Conservation (phyloP, 2,113 vertebrate species). For the Lepidothrix coronata region DNA sequence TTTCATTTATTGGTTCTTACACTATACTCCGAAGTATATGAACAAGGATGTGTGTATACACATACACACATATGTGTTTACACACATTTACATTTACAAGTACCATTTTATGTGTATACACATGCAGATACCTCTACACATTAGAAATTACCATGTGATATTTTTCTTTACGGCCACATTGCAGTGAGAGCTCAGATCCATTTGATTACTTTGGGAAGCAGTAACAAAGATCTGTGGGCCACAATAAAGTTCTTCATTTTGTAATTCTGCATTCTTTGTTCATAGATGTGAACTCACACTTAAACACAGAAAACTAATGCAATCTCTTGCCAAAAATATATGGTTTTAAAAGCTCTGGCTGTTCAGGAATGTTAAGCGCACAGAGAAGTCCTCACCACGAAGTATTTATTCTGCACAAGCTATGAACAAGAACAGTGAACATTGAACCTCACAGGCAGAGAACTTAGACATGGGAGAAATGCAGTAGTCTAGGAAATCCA, state of each 20-base stretch:
- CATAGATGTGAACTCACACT: background rate
- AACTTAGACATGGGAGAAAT: background rate
- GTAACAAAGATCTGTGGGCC: background rate
- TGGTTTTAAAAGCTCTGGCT: background rate
- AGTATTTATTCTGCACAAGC: background rate
- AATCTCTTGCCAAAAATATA: background rate
- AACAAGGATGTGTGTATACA: background rate
- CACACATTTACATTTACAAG: background rate
- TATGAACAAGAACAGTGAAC: background rate
- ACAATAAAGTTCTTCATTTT: background rate
- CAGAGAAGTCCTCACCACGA: background rate
- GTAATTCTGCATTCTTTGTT: background rate
- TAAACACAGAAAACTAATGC: background rate
- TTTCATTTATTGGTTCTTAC: background rate
- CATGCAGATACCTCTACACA: background rate
- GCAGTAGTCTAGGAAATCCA: background rate
- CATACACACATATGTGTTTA: accelerated
- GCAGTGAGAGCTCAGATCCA: background rate
- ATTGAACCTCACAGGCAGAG: background rate
- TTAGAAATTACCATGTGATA: background rate
- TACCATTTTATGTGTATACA: background rate
- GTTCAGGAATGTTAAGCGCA: background rate
- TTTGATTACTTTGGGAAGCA: background rate
- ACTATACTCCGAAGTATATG: background rate
- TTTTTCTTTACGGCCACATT: background rate